Evolutionary conservation across 2,888 invertebrate species (phyloP).

Genomic region (Odontocolon sp.): DNA sequence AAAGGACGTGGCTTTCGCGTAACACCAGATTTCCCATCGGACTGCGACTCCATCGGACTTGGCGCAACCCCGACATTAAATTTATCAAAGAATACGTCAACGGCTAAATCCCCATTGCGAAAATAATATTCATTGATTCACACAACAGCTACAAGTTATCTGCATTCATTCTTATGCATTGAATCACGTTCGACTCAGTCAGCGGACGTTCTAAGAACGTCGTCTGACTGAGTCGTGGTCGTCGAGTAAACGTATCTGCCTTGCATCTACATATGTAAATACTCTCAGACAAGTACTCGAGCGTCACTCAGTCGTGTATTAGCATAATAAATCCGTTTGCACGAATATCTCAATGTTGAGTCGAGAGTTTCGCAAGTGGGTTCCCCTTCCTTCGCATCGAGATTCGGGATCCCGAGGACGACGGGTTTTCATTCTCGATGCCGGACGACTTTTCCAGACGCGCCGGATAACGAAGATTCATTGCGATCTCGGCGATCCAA

Average conservation of each 20-base stretch:
- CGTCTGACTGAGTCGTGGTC: background rate
- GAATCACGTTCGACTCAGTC: background rate
- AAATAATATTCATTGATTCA: constrained; percentile 21
- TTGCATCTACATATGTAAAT: constrained; percentile 28
- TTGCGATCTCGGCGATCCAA: background rate
- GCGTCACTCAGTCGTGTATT: background rate
- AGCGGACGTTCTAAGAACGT: background rate
- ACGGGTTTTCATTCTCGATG: constrained; percentile 8
- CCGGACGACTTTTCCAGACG: background rate
- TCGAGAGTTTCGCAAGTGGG: constrained; percentile 13
- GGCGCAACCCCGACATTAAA: background rate
- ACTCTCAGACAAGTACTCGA: background rate
- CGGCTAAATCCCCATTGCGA: too few relatives aligned
- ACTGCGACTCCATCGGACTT: background rate
- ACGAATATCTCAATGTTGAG: background rate
- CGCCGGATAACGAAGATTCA: background rate
- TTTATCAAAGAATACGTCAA: too few relatives aligned
- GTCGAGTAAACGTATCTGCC: background rate
- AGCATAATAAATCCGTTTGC: constrained; percentile 3
- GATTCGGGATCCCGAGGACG: constrained; percentile 18
- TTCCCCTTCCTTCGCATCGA: background rate
- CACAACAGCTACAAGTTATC: too few relatives aligned
- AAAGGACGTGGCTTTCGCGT: background rate
- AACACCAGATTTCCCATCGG: background rate
- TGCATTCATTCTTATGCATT: background rate